A percentile compares a stretch with the other conserved stretches of the same genome.
Evolutionary conservation across 2,113 vertebrate species (phyloP).

Genomic region (Prolemur simus): DNA sequence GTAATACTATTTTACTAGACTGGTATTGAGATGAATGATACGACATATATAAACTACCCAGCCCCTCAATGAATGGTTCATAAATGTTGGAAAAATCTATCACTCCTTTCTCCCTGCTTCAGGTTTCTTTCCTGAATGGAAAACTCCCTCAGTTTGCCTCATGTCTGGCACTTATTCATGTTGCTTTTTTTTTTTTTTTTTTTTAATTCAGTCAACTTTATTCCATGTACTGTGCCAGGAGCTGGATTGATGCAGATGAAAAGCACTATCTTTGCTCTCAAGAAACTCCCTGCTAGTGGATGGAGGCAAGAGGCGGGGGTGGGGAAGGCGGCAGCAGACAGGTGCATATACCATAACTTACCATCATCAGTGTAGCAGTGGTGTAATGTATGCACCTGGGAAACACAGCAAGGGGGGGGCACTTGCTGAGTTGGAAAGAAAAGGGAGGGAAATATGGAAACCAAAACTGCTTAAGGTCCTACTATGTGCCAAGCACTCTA

Average conservation of each 20-base stretch:
- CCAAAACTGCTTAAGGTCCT: neutral
- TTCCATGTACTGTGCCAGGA: neutral
- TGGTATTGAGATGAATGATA: neutral
- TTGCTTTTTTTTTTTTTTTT: neutral
- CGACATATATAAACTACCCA: neutral
- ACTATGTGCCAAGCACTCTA: neutral
- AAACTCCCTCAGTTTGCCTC: neutral
- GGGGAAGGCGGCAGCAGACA: neutral
- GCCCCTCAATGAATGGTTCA: neutral
- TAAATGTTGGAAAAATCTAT: neutral
- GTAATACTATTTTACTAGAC: neutral
- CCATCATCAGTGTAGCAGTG: neutral
- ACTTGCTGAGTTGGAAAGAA: conserved; percentile 32
- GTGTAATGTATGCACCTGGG: neutral
- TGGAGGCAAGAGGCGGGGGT: neutral
- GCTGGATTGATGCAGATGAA: neutral
- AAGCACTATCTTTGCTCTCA: neutral
- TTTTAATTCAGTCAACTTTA: neutral
- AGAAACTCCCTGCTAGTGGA: neutral
- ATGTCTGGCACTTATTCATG: neutral
- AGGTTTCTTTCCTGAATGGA: neutral
- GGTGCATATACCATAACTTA: neutral
- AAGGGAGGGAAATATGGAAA: neutral
- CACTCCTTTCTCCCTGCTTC: neutral
- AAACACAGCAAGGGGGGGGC: neutral